Base-by-base conservation (phyloP, 2,113 vertebrate genomes). In the Vulpes lagopus region DNA sequence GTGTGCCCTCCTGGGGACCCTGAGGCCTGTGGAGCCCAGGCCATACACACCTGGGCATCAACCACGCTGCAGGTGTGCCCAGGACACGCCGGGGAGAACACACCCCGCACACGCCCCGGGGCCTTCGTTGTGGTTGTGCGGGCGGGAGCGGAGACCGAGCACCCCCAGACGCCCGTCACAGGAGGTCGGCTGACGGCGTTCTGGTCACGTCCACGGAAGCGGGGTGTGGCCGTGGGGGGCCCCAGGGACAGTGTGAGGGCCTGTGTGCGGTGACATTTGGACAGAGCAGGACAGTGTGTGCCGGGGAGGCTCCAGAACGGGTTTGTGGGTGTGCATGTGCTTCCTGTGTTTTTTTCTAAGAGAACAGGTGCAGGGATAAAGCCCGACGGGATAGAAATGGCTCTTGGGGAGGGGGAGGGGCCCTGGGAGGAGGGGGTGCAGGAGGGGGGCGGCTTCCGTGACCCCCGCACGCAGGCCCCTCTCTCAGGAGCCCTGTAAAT, bases 221-320 rank as follows among this genome's bases (percentile, higher is more conserved):
- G 35, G 0, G 25, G 38, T 3, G 32, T 1, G 8, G 67, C n/a
- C 17, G 0, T 0, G 12, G 62, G 19, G 11, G 23, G 80, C 8
- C 0, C 0, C 2, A 11, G 12, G 59, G 60, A 17, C 12, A 59
- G 51, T 2, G 0, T 0, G 7, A 82, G 88, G 30, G 11, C 0
- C 0, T 0, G 4, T 1, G 27, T 5, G 23, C 3, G 0, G 35
- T 0, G 14, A 17, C 23, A 5, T 1, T 32, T 4, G 38, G 4
- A 2, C 14, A 0, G 11, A 30, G 60, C 8, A 0, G 8, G 80
- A 43, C 43, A 43, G 43, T 43, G 43, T 43, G 43, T 43, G 69
- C 9, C 5, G 11, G 1, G 49, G 76, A 11, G 1, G 0, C 20
- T 14, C 49, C 43, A 1, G 1, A 20, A 17, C 12, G 1, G 6